Percentiles rank a stretch among this genome's conserved stretches.
These are phyloP conservation scores for Amphiprion ocellaris DNA, from an alignment of 2,113 vertebrate genomes.

Conservation along the genomic window DNA sequence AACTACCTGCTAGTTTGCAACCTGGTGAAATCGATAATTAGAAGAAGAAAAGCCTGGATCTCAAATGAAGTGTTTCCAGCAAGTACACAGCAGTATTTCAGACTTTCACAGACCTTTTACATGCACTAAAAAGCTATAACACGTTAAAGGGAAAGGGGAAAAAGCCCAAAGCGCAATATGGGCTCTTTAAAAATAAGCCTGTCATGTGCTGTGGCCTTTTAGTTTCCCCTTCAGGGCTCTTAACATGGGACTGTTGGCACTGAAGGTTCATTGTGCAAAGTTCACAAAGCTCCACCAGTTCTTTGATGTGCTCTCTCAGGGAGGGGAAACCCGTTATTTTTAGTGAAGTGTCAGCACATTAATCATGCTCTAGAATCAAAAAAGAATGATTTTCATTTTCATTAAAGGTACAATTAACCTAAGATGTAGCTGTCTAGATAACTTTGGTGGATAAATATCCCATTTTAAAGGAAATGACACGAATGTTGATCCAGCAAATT, in stretches of 20 bases:
- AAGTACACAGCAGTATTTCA: no score
- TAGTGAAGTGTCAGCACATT: conserved; percentile 21
- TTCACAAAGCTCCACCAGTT: conserved; percentile 21
- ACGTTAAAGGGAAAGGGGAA: no score
- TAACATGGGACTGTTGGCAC: conserved; percentile 21
- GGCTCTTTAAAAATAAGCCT: conserved; percentile 13
- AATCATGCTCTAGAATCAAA: not conserved
- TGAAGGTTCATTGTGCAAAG: conserved; percentile 17
- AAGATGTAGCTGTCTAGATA: not conserved
- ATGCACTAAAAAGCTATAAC: no score
- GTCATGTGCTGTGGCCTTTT: conserved; percentile 23
- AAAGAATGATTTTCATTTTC: not conserved
- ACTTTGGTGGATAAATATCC: not conserved
- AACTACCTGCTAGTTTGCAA: no score
- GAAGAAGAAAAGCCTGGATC: no score
- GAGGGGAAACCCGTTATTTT: conserved; percentile 23
- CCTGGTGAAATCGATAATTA: no score
- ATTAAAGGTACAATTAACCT: not conserved
- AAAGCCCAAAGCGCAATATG: no score
- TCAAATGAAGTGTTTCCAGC: no score
- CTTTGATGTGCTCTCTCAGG: conserved; percentile 30
- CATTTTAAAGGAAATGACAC: no score
- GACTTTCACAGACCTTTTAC: no score
- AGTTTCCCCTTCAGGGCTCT: conserved; percentile 15
- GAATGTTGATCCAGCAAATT: no score